Percentiles rank a stretch among this genome's conserved stretches.
Evolutionary conservation across 37 sponge, comb jelly and placozoan species (phyloP).

Genomic region (Corticium candelabrum): DNA sequence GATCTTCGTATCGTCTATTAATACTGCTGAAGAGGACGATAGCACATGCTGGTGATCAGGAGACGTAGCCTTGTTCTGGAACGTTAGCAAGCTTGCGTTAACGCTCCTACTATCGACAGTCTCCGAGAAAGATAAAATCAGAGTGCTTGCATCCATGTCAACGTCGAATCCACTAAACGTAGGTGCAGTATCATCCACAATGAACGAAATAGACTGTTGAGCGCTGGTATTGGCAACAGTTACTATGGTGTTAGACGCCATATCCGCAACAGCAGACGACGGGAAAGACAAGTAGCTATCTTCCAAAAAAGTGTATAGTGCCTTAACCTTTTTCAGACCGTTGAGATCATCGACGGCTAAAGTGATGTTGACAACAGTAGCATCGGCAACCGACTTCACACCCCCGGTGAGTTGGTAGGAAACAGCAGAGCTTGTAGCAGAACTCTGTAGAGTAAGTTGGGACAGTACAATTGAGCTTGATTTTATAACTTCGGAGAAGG

Average conservation of each 20-base stretch:
- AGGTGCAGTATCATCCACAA: constrained; percentile 24
- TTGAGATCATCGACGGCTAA: constrained; percentile 51
- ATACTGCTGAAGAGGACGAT: not conserved
- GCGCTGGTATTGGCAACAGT: constrained; percentile 2
- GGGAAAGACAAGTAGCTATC: constrained; percentile 50
- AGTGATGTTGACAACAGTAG: constrained; percentile 28
- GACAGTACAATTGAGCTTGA: not conserved
- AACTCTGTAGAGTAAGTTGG: not conserved
- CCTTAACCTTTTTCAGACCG: constrained; percentile 34
- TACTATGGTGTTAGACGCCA: constrained; percentile 38
- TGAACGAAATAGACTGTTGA: constrained; percentile 22
- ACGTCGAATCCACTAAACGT: constrained; percentile 2
- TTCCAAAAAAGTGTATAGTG: constrained; percentile 17
- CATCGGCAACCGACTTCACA: not conserved
- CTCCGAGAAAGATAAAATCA: constrained; percentile 64
- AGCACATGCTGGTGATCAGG: too few relatives aligned
- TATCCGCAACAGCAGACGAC: constrained; percentile 42
- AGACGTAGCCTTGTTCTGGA: constrained; percentile 27
- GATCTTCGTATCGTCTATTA: not conserved
- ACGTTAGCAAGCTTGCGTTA: constrained; percentile 20
- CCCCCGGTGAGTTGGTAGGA: not conserved
- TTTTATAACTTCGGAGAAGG: constrained; percentile 41
- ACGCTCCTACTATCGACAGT: constrained; percentile 60
- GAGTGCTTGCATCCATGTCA: constrained; percentile 20
- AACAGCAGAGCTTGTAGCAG: not conserved